phyloP scores from a whole-genome alignment of 2,888 invertebrate genomes.

The Diaperis boleti region DNA sequence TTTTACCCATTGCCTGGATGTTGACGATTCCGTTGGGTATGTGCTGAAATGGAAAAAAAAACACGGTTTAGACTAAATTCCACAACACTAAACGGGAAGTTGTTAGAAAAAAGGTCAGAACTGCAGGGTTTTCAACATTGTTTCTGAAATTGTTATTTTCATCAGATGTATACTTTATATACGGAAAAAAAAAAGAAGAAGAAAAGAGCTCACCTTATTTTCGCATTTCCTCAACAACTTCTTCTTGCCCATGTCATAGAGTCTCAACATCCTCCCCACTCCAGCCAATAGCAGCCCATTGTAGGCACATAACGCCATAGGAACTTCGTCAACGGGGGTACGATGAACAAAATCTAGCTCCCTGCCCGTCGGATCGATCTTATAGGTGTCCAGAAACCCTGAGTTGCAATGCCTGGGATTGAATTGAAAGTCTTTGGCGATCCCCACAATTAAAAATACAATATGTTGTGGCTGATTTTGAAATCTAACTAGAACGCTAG shows the following conservation, averaged over 20 bases:
- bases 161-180: slow-evolving; percentile 49
- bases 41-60: slow-evolving; percentile 72
- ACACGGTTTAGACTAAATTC: slow-evolving; percentile 15
- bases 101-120: slow-evolving; percentile 51
- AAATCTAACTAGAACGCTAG: slow-evolving; percentile 76
- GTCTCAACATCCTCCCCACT: slow-evolving; percentile 89
- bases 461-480: slow-evolving; percentile 64
- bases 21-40: slow-evolving; percentile 95
- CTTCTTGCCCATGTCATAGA: slow-evolving; percentile 97
- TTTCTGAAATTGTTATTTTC: slow-evolving; percentile 51
- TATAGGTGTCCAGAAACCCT: slow-evolving; percentile 91
- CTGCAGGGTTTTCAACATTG: slow-evolving; percentile 60
- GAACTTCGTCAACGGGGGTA: slow-evolving; percentile 89
- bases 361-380: slow-evolving; percentile 81
- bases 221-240: slow-evolving; percentile 98
- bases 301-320: slow-evolving; percentile 86
- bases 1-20: slow-evolving; percentile 93
- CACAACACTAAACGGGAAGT: not conserved
- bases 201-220: slow-evolving; percentile 77
- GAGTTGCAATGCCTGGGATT: slow-evolving; percentile 87
- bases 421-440: slow-evolving; percentile 90
- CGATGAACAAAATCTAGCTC: slow-evolving; percentile 93
- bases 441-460: slow-evolving; percentile 84
- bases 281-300: slow-evolving; percentile 94
- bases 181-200: slow-evolving; percentile 19